These are phyloP conservation scores for Chamaetylas fuelleborni DNA, from an alignment of 2,113 vertebrate genomes.

Conservation along the genomic window DNA sequence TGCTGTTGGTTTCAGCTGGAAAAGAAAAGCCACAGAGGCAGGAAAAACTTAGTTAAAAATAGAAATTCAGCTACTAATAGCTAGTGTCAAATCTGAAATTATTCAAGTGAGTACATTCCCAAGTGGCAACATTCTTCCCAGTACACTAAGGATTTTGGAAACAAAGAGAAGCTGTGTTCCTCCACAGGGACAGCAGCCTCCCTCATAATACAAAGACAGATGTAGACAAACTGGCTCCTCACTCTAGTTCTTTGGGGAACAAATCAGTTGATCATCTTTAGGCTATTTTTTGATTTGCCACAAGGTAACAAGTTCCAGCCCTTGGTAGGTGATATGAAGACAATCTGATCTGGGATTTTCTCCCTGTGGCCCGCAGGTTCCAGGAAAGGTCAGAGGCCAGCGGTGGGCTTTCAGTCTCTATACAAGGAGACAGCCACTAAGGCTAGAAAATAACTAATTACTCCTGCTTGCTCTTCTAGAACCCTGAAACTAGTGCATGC, in stretches of 20 bases:
- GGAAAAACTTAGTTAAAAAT: background rate
- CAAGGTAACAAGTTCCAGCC: background rate
- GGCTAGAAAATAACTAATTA: background rate
- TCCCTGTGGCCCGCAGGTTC: background rate
- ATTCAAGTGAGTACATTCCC: background rate
- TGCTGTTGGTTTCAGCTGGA: rapidly evolving
- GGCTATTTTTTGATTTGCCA: background rate
- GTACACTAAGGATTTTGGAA: background rate
- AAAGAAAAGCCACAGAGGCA: background rate
- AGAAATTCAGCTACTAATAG: background rate
- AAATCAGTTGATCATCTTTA: background rate
- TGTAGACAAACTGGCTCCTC: background rate
- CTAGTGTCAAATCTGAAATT: background rate
- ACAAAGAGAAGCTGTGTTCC: background rate
- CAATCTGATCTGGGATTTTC: background rate
- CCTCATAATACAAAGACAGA: background rate
- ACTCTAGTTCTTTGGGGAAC: background rate
- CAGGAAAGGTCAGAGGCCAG: background rate
- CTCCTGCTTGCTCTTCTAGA: background rate
- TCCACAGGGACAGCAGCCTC: background rate
- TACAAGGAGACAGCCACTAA: background rate
- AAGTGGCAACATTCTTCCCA: background rate
- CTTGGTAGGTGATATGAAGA: rapidly evolving
- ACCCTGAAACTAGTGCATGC: background rate
- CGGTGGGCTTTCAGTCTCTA: background rate